Percentiles rank a stretch among this genome's conserved stretches.
Conservation (phyloP, 2,888 invertebrate genomes). For the Sphaerophoria taeniata region DNA sequence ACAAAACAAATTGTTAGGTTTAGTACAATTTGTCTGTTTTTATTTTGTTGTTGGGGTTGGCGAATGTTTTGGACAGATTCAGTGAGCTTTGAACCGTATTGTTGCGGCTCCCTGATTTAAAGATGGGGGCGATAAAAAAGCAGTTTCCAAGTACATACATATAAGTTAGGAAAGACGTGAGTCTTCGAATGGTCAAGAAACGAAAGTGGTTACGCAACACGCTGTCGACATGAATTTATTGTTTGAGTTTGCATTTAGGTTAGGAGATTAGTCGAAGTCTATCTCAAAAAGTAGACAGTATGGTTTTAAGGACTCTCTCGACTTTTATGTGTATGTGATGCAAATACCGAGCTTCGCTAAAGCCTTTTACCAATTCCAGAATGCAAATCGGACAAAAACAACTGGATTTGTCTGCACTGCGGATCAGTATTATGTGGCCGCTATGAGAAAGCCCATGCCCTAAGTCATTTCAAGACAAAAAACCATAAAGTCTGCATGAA, state of each 20-base stretch:
- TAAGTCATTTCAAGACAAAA: conserved; percentile 86
- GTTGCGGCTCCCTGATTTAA: not conserved
- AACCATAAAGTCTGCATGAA: conserved; percentile 91
- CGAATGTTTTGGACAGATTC: not conserved
- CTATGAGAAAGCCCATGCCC: conserved; percentile 90
- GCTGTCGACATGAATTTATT: too few relatives aligned
- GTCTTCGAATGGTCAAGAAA: too few relatives aligned
- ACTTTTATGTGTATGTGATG: too few relatives aligned
- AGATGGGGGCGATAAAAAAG: too few relatives aligned
- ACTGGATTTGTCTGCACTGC: conserved; percentile 91
- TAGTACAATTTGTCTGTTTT: conserved; percentile 36
- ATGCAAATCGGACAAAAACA: conserved; percentile 87
- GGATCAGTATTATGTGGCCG: conserved; percentile 90
- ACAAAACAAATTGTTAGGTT: conserved; percentile 23
- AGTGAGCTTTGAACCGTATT: not conserved
- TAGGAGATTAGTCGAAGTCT: too few relatives aligned
- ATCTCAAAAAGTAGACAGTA: too few relatives aligned
- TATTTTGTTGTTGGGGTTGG: not conserved
- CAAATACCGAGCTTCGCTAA: not conserved
- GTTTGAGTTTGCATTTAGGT: too few relatives aligned
- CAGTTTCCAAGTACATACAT: too few relatives aligned
- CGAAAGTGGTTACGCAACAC: too few relatives aligned
- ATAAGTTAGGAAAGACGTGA: too few relatives aligned
- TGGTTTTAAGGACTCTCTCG: too few relatives aligned
- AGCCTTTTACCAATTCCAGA: conserved; percentile 82